A percentile compares a stretch with the other conserved stretches of the same genome.
Conservation (phyloP, 2,797 vertebrate species). For the Brotogeris chrysoptera region DNA sequence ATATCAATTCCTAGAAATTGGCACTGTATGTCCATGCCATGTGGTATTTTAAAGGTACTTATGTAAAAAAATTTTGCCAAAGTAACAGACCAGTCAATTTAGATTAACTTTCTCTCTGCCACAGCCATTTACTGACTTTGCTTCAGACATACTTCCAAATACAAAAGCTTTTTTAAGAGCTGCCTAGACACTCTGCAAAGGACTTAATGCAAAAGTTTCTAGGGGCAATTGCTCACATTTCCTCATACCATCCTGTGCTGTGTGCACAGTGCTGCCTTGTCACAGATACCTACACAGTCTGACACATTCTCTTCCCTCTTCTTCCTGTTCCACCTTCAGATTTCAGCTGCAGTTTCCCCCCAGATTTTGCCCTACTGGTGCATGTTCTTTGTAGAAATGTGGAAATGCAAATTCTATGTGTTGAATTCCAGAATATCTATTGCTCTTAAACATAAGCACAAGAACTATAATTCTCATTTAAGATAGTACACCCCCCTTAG, state of each 20-base stretch:
- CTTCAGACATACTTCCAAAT: not conserved
- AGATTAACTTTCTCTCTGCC: not conserved
- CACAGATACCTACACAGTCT: not conserved
- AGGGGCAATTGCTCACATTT: not conserved
- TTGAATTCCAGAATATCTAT: not conserved
- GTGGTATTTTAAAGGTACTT: not conserved
- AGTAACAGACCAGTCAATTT: not conserved
- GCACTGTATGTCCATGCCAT: not conserved
- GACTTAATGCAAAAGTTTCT: not conserved
- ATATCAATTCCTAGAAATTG: not conserved
- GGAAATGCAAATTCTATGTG: not conserved
- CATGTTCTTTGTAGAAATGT: not conserved
- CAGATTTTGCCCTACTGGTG: not conserved
- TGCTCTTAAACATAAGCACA: not conserved
- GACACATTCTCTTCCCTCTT: not conserved
- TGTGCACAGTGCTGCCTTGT: not conserved
- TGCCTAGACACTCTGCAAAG: not conserved
- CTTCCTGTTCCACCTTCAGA: not conserved
- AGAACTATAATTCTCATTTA: not conserved
- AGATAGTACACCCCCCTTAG: too few species aligned
- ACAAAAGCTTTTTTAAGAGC: not conserved
- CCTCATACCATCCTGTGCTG: not conserved
- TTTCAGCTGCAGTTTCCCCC: not conserved
- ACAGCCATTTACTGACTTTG: not conserved
- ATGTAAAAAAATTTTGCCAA: not conserved